Conservation (phyloP, 2,888 invertebrate genomes). For the Diarsia mendica region DNA sequence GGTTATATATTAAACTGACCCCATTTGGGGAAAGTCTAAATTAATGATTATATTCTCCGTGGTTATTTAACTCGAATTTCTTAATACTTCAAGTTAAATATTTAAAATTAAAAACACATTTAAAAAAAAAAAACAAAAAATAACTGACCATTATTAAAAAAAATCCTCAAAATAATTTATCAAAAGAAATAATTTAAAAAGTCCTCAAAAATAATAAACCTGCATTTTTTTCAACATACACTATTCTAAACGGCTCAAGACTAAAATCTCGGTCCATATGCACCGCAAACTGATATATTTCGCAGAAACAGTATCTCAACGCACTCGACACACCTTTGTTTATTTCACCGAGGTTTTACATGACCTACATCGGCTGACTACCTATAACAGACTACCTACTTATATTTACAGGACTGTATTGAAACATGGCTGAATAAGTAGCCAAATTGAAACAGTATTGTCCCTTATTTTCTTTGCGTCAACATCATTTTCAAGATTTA, state of each 20-base stretch:
- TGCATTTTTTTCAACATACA: neutral
- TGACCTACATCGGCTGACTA: slow-evolving; percentile 46
- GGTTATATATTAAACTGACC: neutral
- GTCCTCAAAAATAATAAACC: neutral
- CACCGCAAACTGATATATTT: slow-evolving; percentile 2
- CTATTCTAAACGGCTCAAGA: neutral
- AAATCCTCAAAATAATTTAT: too few relatives aligned
- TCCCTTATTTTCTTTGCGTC: slow-evolving; percentile 40
- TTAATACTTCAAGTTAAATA: too few relatives aligned
- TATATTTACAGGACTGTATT: slow-evolving; percentile 39
- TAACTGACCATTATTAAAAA: too few relatives aligned
- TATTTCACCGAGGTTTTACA: slow-evolving; percentile 33
- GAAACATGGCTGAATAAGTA: slow-evolving; percentile 37
- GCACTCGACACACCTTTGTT: slow-evolving; percentile 19
- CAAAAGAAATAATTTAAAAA: too few relatives aligned
- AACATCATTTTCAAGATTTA: slow-evolving; percentile 37
- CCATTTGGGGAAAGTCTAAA: neutral
- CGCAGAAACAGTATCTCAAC: neutral
- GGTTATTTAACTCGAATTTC: neutral
- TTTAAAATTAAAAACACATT: too few relatives aligned
- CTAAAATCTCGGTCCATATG: neutral
- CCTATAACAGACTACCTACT: slow-evolving; percentile 16
- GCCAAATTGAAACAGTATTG: slow-evolving; percentile 39
- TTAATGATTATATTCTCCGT: neutral
- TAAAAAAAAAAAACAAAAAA: too few relatives aligned